Evolutionary conservation across 2,113 vertebrate genomes (phyloP).

Genomic region (Plecotus auritus): DNA sequence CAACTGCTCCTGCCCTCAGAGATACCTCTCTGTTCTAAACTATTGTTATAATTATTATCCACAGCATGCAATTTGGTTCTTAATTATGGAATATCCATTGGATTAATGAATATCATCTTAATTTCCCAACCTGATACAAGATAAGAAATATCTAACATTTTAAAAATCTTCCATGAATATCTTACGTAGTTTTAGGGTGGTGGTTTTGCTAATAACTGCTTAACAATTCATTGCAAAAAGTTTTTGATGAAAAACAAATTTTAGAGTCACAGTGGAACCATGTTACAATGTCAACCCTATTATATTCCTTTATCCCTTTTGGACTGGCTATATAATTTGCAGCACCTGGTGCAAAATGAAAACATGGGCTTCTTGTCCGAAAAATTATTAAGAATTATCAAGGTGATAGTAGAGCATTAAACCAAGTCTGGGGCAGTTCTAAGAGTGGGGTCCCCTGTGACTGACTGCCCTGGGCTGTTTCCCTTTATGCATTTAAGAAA

Average conservation of each 20-base stretch:
- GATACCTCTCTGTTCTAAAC: background rate
- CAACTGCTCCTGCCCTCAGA: background rate
- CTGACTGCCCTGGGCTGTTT: background rate
- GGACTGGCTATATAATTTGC: background rate
- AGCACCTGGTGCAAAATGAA: background rate
- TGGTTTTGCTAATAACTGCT: background rate
- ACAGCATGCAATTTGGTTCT: background rate
- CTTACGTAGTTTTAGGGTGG: background rate
- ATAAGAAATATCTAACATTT: background rate
- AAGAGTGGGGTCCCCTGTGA: background rate
- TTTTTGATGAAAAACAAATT: background rate
- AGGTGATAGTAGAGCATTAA: background rate
- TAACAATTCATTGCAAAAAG: background rate
- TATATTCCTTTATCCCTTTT: background rate
- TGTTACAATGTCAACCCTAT: background rate
- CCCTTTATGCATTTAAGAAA: background rate
- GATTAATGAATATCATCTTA: background rate
- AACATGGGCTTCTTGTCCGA: background rate
- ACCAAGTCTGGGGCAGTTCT: background rate
- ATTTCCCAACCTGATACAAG: background rate
- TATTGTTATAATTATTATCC: background rate
- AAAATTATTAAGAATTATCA: conserved; percentile 2
- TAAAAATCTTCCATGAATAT: background rate
- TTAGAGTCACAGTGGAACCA: background rate
- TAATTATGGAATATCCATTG: background rate